Base-by-base conservation (phyloP, 2,888 invertebrate species). In the Lithosia quadra region DNA sequence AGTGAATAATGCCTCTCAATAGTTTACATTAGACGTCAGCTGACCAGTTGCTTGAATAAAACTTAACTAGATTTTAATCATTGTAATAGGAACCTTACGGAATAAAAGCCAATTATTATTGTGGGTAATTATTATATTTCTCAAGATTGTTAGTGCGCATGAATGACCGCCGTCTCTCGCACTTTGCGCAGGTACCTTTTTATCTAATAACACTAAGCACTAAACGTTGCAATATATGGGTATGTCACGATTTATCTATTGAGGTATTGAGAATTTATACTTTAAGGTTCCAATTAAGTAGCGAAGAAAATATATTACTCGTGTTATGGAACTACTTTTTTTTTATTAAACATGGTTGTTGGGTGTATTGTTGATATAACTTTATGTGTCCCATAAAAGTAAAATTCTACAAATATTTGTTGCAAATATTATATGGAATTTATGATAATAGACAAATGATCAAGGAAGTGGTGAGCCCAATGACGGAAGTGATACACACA, bases 201-300 rank as follows among this genome's bases (percentile, higher is more conserved):
- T 75, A 80, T 73, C 80, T 81, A 77, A 79, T 81, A 80, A 73
- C 77, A 73, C 77, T 72, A 72, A 77, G 75, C 73, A 78, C 78
- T 79, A 78, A 77, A 77, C 80, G 77, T 72, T 78, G 82, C 81
- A 83, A 83, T 83, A 84, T 85, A 82, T 82, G 83, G 82, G 78
- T 83, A 80, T 80, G 82, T 81, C 86, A 81, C 82, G 83, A 84
- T 86, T 85, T 86, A 83, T 80, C 78, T 83, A 78, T 72, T 79
- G 74, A 75, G 76, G 76, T 68, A 78, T 77, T 79, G 82, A 78
- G 68, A 75, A 80, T 81, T 79, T 79, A 78, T 77, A 77, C 68
- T 80, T 79, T 73, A 74, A 69, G 65, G 71, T 64, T 69, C 76
- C 72, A 75, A 82, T 80, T 81, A 80, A 80, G 72, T 70, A 67